Evolutionary conservation across 2,113 vertebrate species (phyloP).

Genomic region (Ailuropoda melanoleuca): DNA sequence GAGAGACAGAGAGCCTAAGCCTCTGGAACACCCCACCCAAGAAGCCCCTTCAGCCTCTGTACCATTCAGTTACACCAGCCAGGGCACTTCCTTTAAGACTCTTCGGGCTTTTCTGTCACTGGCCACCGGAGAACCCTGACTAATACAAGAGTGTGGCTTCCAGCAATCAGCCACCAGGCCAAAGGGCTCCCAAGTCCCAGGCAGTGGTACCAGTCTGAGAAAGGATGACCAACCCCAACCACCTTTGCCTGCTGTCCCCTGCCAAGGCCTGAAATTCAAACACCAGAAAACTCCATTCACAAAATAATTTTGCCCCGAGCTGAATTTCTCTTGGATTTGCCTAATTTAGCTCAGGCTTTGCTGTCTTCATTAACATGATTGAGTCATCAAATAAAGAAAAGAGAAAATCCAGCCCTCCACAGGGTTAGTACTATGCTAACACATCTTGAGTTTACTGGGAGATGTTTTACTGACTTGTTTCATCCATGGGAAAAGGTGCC

Average conservation of each 20-base stretch:
- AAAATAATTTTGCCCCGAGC: constrained; percentile 8
- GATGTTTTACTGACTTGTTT: neutral
- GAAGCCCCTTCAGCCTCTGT: neutral
- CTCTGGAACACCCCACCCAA: neutral
- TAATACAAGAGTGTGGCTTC: neutral
- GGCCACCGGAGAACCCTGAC: neutral
- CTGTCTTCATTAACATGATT: constrained; percentile 62
- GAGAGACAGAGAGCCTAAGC: neutral
- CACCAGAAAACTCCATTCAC: constrained; percentile 11
- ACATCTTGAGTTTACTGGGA: neutral
- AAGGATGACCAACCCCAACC: neutral
- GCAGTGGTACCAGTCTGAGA: neutral
- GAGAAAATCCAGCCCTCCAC: neutral
- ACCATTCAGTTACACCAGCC: neutral
- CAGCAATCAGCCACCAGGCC: neutral
- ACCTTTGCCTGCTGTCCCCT: neutral
- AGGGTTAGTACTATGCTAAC: neutral
- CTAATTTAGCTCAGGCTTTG: constrained; percentile 44
- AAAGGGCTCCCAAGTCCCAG: neutral
- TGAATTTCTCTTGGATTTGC: constrained; percentile 50
- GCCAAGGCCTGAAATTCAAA: neutral
- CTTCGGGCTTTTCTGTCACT: neutral
- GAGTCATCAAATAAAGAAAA: constrained; percentile 46
- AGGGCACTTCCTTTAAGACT: neutral
- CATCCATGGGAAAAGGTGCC: neutral